Conservation (phyloP, 2,797 vertebrate genomes). For the Rousettus madagascariensis region DNA sequence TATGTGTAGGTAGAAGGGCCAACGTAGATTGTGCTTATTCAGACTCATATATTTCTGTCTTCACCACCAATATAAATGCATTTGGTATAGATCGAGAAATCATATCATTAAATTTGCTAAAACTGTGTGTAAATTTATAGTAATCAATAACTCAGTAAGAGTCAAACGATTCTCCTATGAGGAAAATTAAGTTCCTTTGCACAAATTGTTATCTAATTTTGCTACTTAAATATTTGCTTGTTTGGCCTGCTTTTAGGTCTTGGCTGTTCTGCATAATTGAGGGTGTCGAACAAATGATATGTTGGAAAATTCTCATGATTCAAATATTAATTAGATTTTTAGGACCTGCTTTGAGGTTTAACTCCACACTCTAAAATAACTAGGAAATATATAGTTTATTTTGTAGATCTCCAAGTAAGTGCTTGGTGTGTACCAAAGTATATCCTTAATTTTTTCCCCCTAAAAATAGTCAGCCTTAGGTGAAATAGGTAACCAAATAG, state of each 20-base stretch:
- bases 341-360: not conserved
- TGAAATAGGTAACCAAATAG: not conserved
- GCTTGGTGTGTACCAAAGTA: not conserved
- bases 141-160: not conserved
- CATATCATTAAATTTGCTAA: constrained; percentile 20
- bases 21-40: not conserved
- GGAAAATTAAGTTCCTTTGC: constrained; percentile 15
- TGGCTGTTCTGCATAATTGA: not conserved
- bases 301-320: constrained; percentile 39
- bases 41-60: not conserved
- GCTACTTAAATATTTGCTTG: constrained; percentile 17
- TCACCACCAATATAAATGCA: not conserved
- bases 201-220: constrained; percentile 19
- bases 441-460: not conserved
- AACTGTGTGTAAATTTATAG: not conserved
- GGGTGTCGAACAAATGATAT: constrained; percentile 33
- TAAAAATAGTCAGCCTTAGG: not conserved
- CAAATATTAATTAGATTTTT: constrained; percentile 35
- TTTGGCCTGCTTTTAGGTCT: constrained; percentile 11
- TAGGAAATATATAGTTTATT: constrained; percentile 39
- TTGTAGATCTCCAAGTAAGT: constrained; percentile 13
- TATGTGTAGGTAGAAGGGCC: not conserved
- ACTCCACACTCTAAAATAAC: not conserved
- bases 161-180: not conserved
- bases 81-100: constrained; percentile 8